A percentile compares a stretch with the other conserved stretches of the same genome.
Evolutionary conservation across 2,797 vertebrate species (phyloP).

Genomic region (Phataginus tricuspis): DNA sequence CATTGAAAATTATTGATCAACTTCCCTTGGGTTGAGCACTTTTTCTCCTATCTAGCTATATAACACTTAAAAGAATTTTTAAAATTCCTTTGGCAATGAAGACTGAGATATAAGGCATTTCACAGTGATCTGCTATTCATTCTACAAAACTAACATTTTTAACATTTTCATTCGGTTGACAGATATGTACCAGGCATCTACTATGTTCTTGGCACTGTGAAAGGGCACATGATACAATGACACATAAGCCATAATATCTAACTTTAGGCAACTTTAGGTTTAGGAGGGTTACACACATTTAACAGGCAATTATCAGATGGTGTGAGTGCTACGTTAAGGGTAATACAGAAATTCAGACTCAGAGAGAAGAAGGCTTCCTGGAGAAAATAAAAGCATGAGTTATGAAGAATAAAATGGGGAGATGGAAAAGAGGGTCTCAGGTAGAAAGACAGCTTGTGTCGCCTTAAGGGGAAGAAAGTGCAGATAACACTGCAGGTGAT

Average conservation of each 20-base stretch:
- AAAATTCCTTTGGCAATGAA: not conserved
- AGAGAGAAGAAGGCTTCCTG: not conserved
- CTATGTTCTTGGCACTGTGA: not conserved
- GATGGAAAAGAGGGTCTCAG: not conserved
- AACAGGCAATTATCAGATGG: not conserved
- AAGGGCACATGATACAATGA: not conserved
- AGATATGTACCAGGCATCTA: not conserved
- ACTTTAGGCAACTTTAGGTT: not conserved
- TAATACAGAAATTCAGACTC: not conserved
- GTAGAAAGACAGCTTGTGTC: not conserved
- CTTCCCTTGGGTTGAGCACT: not conserved
- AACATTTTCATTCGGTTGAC: not conserved
- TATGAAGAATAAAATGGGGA: not conserved
- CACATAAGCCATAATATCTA: not conserved
- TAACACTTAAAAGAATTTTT: not conserved
- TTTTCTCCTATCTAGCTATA: not conserved
- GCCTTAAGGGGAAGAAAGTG: not conserved
- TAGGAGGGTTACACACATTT: not conserved
- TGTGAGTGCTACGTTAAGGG: not conserved
- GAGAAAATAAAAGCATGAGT: not conserved
- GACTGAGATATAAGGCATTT: not conserved
- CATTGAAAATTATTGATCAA: not conserved
- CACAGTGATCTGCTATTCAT: not conserved
- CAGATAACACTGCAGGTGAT: accelerated
- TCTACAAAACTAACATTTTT: not conserved